Conservation (phyloP, 2,888 invertebrate species). For the Molanna angustata region DNA sequence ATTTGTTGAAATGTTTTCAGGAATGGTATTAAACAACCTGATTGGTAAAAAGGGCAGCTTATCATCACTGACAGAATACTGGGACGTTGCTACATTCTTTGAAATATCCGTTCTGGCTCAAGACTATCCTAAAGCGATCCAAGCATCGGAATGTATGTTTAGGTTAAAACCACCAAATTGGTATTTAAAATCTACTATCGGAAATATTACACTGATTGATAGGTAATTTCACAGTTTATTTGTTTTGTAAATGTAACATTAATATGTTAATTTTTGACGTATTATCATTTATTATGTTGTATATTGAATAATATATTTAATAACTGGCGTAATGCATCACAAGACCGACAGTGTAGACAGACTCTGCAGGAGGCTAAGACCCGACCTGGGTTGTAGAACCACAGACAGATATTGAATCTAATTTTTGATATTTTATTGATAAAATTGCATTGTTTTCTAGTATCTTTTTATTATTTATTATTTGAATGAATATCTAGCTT, state of each 20-base stretch:
- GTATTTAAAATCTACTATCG: slow-evolving; percentile 96
- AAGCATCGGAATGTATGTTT: slow-evolving; percentile 94
- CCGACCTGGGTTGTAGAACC: no score
- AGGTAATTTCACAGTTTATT: slow-evolving; percentile 39
- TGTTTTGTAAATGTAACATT: not conserved
- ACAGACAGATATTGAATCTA: no score
- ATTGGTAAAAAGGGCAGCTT: slow-evolving; percentile 98
- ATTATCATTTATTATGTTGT: not conserved
- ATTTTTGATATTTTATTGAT: no score
- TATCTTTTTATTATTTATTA: no score
- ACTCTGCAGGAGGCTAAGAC: no score
- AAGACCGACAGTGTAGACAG: no score
- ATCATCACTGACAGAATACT: slow-evolving; percentile 90
- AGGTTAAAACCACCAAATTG: slow-evolving; percentile 87
- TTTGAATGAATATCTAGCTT: no score
- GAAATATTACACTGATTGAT: slow-evolving; percentile 92
- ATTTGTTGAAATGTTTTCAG: no score
- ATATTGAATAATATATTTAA: not conserved
- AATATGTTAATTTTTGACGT: not conserved
- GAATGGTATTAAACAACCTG: slow-evolving; percentile 92
- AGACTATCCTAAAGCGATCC: slow-evolving; percentile 94
- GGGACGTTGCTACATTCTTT: slow-evolving; percentile 99
- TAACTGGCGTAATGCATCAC: no score
- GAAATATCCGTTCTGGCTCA: slow-evolving; percentile 97
- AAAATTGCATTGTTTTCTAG: no score